These are phyloP conservation scores for Hypomecis punctinalis DNA, from an alignment of 2,888 invertebrate genomes.

Conservation along the genomic window DNA sequence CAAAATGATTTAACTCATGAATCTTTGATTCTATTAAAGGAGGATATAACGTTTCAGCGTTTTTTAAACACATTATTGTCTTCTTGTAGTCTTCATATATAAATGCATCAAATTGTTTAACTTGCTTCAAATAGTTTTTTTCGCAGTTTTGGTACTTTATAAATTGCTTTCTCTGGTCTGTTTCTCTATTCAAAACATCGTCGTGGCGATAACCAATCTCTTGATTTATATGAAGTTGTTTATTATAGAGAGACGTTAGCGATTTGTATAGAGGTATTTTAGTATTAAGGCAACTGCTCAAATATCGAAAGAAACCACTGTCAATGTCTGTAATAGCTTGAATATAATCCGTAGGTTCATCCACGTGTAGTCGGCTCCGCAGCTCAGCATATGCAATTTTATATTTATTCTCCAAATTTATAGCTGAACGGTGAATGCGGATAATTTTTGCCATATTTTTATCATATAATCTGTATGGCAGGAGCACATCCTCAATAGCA, in stretches of 20 bases:
- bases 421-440: constrained; percentile 51
- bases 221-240: constrained; percentile 55
- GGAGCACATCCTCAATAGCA: constrained; percentile 54
- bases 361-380: constrained; percentile 53
- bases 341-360: constrained; percentile 55
- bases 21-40: constrained; percentile 69
- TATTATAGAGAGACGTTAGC: constrained; percentile 54
- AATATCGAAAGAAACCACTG: constrained; percentile 57
- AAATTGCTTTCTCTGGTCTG: constrained; percentile 82
- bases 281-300: constrained; percentile 54
- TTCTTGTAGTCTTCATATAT: constrained; percentile 86
- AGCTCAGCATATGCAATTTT: constrained; percentile 61
- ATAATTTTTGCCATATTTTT: constrained; percentile 56
- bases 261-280: constrained; percentile 61
- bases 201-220: constrained; percentile 77
- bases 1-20: constrained; percentile 73
- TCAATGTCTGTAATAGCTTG: constrained; percentile 61
- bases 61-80: constrained; percentile 83
- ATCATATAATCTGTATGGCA: constrained; percentile 61
- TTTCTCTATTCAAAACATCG: constrained; percentile 80
- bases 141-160: constrained; percentile 75
- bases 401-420: constrained; percentile 59
- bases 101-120: constrained; percentile 85
- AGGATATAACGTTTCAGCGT: constrained; percentile 76
- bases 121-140: constrained; percentile 79